Base-by-base conservation (phyloP, 2,888 invertebrate genomes). In the Nemotelus pantherinus region DNA sequence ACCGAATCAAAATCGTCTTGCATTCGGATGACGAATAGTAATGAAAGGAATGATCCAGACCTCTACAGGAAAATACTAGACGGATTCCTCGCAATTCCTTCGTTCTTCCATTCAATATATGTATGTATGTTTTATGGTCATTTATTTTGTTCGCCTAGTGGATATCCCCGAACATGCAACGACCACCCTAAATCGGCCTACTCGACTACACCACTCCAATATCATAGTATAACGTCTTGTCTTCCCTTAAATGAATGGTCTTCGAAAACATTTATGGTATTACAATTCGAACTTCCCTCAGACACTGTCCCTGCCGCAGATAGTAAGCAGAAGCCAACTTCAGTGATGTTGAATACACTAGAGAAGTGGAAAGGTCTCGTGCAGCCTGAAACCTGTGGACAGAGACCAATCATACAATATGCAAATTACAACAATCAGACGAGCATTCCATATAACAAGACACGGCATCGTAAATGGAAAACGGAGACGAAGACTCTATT, bases 401-500 rank as follows among this genome's bases (percentile, higher is more conserved):
- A 39, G 67, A 39, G 67, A 47, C 67, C 67, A 67, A 67, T 72
- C 71, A 72, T 72, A 72, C 58, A 72, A 72, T 72, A 72, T 72
- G 71, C 71, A 72, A 72, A 72, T 72, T 72, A 58, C 58, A 67
- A 57, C 58, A 57, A 39, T 57, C 58, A 72, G 71, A 72, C 71
- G 47, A 72, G 45, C 71, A 72, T 72, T 58, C 45, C 44, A 45
- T 58, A 44, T 39, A 72, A 44, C 58, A 72, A 44, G 58, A 57
- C 58, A n/a, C 45, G 25, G 71, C 58, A 72, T 44, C 44, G 5
- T 44, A n/a, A 25, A 45, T 9, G 43, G 41, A 41, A 55, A 41
- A 43, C 41, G 4, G 41, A 2, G 7, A 45, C 45, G 43, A 6
- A 53, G 10, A 53, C 7, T 10, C 10, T 53, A 6, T 3, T 57